Base-by-base conservation (phyloP, 37 sponge, comb jelly and placozoan genomes). In the Beroe ovata region DNA sequence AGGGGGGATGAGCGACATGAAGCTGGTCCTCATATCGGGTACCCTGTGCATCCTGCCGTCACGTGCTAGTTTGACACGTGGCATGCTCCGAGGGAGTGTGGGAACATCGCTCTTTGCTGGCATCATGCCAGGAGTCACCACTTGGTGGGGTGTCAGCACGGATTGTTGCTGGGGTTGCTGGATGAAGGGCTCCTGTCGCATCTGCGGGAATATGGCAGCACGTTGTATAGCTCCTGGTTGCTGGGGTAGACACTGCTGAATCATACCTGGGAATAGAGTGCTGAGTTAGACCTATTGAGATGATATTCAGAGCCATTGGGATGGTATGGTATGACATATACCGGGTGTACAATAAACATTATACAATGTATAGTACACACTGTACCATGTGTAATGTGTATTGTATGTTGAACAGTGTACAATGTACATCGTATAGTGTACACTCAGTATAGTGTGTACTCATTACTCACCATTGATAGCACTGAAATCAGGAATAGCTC, bases 41-140 rank as follows among this genome's bases (percentile, higher is more conserved):
- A 77, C 28, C 25, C 84, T 33, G 84, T 77, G 84, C 26, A 77
- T 33, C 2, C 84, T n/a, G 1, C 84, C 84, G 41, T 77, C 84
- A 3, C 54, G 41, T 23, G 84, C 84, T 38, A 77, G 54, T 25
- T 77, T 38, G 3, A 77, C 54, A 2, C 84, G 42, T 26, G 84
- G 84, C 84, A 8, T 77, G 54, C 38, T 69, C 20, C 38, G 19
- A n/a, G 36, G 69, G 8, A 33, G 32, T 18, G 30, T 66, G 2
- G 69, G 69, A 37, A 14, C 30, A 18, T 29, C 69, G 35, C 36
- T 66, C 30, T 66, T 66, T 6, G 63, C 63, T 19, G 69, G 32
- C 25, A 18, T 18, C 36, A 66, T 26, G 41, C 36, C 84, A n/a
- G 84, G 36, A 4, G 84, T 35, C 63, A 62, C 63, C 4, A 25